Evolutionary conservation across 2,888 invertebrate species (phyloP).

Genomic region (Hemicrepidius hirtus): DNA sequence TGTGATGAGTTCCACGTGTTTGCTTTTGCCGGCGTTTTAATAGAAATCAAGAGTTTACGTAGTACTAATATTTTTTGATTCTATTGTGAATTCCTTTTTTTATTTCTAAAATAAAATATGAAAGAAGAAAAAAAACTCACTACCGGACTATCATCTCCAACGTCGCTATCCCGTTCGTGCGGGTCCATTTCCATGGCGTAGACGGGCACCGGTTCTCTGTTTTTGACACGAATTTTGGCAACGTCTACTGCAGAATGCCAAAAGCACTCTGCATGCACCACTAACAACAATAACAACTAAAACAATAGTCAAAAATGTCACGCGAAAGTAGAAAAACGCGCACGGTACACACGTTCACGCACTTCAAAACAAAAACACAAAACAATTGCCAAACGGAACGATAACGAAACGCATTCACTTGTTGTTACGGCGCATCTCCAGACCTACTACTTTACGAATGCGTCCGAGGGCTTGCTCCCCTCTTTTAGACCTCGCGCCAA

Average conservation of each 20-base stretch:
- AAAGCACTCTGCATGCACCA: conserved; percentile 67
- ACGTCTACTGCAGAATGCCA: conserved; percentile 69
- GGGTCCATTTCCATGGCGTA: conserved; percentile 85
- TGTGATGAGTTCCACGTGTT: no score
- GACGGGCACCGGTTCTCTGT: conserved; percentile 89
- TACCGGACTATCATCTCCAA: conserved; percentile 84
- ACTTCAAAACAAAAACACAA: conserved; percentile 37
- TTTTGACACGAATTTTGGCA: conserved; percentile 92
- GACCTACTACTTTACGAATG: conserved; percentile 33
- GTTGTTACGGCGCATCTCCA: conserved; percentile 37
- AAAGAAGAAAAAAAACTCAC: conserved; percentile 71
- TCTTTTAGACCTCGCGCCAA: conserved; percentile 28
- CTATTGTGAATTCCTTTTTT: no score
- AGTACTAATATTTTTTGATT: no score
- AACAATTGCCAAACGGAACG: conserved; percentile 9
- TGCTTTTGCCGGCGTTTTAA: background rate
- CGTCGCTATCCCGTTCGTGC: conserved; percentile 80
- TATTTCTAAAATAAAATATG: background rate
- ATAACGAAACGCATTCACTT: conserved; percentile 27
- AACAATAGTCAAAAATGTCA: conserved; percentile 20
- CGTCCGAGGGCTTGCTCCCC: conserved; percentile 19
- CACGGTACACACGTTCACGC: conserved; percentile 23
- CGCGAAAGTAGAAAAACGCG: background rate
- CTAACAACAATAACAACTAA: conserved; percentile 56
- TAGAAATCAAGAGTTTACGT: no score